Conservation (phyloP, 2,113 vertebrate genomes). For the Marcusenius ussheri region DNA sequence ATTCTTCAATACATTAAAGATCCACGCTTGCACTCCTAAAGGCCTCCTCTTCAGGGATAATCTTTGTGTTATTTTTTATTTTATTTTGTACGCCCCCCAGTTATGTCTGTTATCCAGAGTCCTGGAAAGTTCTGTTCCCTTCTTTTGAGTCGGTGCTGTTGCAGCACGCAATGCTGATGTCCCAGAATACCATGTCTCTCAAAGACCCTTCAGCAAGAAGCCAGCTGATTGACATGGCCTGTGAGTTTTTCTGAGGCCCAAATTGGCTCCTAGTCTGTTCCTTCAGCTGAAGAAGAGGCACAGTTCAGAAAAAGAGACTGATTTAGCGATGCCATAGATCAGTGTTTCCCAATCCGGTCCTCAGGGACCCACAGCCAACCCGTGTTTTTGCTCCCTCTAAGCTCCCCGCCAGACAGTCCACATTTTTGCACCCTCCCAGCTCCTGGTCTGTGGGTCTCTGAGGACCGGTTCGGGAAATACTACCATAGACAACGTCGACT, state of each 20-base stretch:
- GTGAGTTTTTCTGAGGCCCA: constrained; percentile 30
- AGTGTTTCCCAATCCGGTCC: neutral
- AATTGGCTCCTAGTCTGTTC: constrained; percentile 19
- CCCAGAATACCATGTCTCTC: neutral
- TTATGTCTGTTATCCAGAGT: neutral
- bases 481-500: neutral
- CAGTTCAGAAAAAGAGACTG: constrained; percentile 24
- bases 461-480: neutral
- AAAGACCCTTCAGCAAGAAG: neutral
- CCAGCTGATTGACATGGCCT: neutral
- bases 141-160: neutral
- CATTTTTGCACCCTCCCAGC: neutral
- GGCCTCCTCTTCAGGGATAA: constrained; percentile 15
- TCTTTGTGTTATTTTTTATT: neutral
- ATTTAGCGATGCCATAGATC: neutral
- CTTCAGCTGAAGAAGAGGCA: constrained; percentile 28
- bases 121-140: neutral
- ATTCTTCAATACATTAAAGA: constrained; percentile 1
- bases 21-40: constrained; percentile 13
- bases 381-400: neutral
- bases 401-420: neutral
- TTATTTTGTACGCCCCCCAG: neutral
- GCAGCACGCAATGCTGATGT: neutral
- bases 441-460: neutral
- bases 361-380: neutral